Base-by-base conservation (phyloP, 2,797 vertebrate genomes). In the Macrochelys suwanniensis region DNA sequence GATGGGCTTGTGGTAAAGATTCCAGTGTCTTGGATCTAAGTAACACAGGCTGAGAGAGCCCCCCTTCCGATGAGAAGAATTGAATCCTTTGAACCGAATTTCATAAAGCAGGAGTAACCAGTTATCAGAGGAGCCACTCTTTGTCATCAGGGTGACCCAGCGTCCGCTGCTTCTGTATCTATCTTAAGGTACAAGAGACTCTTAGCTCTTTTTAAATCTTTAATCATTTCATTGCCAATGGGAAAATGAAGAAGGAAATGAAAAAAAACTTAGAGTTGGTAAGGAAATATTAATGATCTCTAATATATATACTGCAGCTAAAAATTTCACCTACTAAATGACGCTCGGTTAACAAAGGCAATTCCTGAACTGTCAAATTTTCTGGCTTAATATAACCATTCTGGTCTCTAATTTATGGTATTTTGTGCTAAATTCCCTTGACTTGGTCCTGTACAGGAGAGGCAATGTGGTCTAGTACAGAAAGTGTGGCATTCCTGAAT, bases 261-360 rank as follows among this genome's bases (percentile, higher is more conserved):
- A 21, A 19, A 13, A 37, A 26, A 0, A 0, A 31, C 50, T 51
- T 37, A n/a, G n/a, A 28, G 26, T n/a, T n/a, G 49, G 16, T 61
- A 47, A 33, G 61, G 59, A 89, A 89, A 47, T 2, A 2, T 0
- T 26, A 76, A 76, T 6, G 47, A 19, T 71, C 71, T 76, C 45
- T 47, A 45, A 11, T 12, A 25, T 23, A 42, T 45, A 47, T 25
- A 25, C 6, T 3, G 23, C 19, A 16, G 47, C 82, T 74, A n/a
- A 83, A 54, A 79, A 6, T 1, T 26, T 25, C 57, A 49, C 9
- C 16, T 59, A 25, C 57, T 33, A 65, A 42, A 3, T n/a, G 33
- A 15, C 42, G 16, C 1, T 0, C 17, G 17, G 13, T 47, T 45
- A 76, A 45, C 25, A 26, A 76, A 47, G 23, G 21, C 42, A 42